Evolutionary conservation across 2,797 vertebrate species (phyloP).

Genomic region (Salmo trutta): DNA sequence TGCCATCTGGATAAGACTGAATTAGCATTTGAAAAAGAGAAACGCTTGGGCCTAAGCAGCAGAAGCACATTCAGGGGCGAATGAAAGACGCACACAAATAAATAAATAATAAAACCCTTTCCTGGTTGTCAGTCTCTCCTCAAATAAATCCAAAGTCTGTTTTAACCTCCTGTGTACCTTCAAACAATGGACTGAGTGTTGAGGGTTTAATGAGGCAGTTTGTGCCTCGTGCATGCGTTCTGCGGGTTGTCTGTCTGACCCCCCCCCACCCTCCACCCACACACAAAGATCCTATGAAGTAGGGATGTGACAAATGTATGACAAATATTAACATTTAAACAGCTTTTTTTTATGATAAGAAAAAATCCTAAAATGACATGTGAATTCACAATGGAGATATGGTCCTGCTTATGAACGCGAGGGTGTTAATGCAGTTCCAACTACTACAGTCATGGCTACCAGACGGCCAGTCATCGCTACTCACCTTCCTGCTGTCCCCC

Average conservation of each 20-base stretch:
- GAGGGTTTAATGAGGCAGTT: slow-evolving; percentile 64
- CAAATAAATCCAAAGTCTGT: slow-evolving; percentile 59
- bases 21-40: slow-evolving; percentile 72
- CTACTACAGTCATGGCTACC: too few relatives aligned
- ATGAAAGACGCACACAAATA: slow-evolving; percentile 50
- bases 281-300: slow-evolving; percentile 27
- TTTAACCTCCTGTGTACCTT: slow-evolving; percentile 59
- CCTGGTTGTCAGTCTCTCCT: slow-evolving; percentile 29
- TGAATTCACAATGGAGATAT: too few relatives aligned
- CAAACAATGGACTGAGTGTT: slow-evolving; percentile 45
- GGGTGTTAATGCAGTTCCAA: too few relatives aligned
- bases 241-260: slow-evolving; percentile 1
- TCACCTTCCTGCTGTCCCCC: too few relatives aligned
- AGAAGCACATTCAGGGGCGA: slow-evolving; percentile 53
- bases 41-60: slow-evolving; percentile 55
- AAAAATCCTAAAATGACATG: too few relatives aligned
- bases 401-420: too few relatives aligned
- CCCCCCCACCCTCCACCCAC: slow-evolving; percentile 40
- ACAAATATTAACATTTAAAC: too few relatives aligned
- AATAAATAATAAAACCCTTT: background rate
- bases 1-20: slow-evolving; percentile 63
- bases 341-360: too few relatives aligned
- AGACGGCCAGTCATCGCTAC: too few relatives aligned
- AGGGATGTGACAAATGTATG: too few relatives aligned
- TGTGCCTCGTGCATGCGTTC: slow-evolving; percentile 53